Evolutionary conservation across 2,888 invertebrate genomes (phyloP), one percentile per base, ranked within the genome.

Genomic region (Oeneis ivallda): DNA sequence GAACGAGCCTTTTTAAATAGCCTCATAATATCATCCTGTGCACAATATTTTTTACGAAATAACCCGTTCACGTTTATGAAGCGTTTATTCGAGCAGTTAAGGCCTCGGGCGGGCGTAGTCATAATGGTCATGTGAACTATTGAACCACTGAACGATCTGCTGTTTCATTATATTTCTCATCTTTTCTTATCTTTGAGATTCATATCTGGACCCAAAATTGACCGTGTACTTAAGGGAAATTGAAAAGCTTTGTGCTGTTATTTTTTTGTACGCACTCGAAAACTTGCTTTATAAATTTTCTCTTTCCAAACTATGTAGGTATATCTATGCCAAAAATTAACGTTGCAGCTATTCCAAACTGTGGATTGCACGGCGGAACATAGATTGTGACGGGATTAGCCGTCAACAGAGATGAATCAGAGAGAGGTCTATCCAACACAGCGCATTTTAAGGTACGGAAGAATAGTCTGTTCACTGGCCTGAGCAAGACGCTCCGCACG

Each of bases 21-120:
- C 50, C 5, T 50, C 50, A 45, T 45, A 45, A 11, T 50, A 50
- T 50, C 50, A 50, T 26, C 50, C 19, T 13, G 50, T 26, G 26
- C 50, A 50, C 11, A 50, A 50, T 50, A 50, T 26, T 50, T 50
- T 50, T 50, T 50, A 26, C 26, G 50, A 60, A 47, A 53, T 45
- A 54, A 60, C 50, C 63, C 57, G 60, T 61, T 43, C 58, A 47
- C 57, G 60, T 61, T 43, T 58, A 47, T 53, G 61, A 58, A 57
- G 61, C 62, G 61, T 62, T 63, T 50, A 59, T 41, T 56, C 10
- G 19, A 39, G 39, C 41, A 41, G 19, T 50, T 50, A 50, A 26
- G 26, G 50, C 26, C 26, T 26, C 50, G 11, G 50, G 50, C n/a
- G n/a, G n/a, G n/a, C n/a, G n/a, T n/a, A n/a, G 50, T 26, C 26